Evolutionary conservation across 2,113 vertebrate genomes (phyloP).

Genomic region (Miniopterus natalensis): DNA sequence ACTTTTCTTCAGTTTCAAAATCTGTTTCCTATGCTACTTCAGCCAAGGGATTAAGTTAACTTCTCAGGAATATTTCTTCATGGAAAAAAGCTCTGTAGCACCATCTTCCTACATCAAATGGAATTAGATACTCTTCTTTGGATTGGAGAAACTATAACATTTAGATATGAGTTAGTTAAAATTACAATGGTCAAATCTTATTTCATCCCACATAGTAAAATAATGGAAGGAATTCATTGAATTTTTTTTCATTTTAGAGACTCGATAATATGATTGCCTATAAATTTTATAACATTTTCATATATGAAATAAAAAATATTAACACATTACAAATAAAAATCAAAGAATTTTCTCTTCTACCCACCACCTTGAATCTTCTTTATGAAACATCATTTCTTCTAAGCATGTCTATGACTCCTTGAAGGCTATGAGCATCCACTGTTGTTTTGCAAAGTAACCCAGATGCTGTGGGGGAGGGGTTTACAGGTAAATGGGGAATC

Average conservation of each 20-base stretch:
- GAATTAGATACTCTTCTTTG: background rate
- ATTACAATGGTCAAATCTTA: background rate
- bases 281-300: constrained; percentile 44
- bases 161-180: background rate
- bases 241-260: background rate
- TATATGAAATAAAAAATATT: constrained; percentile 32
- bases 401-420: background rate
- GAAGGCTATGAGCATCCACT: background rate
- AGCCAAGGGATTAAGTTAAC: background rate
- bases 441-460: background rate
- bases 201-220: constrained; percentile 44
- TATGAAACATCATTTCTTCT: background rate
- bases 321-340: constrained; percentile 42
- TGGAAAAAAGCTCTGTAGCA: background rate
- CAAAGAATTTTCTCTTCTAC: background rate
- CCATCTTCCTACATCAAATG: background rate
- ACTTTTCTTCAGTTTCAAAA: background rate
- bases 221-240: background rate
- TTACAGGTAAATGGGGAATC: background rate
- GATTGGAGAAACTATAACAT: background rate
- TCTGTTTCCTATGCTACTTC: background rate
- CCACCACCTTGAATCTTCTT: background rate
- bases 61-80: constrained; percentile 2
- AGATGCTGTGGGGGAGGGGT: background rate
- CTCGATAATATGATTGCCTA: background rate